Base-by-base conservation (phyloP, 2,797 vertebrate species). In the Danio tinwini region DNA sequence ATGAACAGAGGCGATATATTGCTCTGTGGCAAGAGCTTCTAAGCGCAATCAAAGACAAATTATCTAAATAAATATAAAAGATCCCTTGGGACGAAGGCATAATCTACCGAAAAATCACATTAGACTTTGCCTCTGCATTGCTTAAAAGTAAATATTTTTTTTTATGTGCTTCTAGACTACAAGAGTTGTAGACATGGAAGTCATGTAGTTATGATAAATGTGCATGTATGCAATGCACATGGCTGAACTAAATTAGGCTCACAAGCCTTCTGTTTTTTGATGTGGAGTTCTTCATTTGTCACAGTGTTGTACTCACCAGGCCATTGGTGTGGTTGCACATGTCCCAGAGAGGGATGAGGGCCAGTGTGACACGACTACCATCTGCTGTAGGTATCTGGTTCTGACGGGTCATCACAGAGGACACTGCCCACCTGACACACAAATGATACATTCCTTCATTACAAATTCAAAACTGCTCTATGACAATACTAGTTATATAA, bases 241-340 rank as follows among this genome's bases (percentile, higher is more conserved):
- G 49, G 45, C 16, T 52, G 10, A 39, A 53, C 37, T 45, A 5
- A 58, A 58, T 13, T 21, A 40, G 17, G 21, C 45, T 12, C 69
- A 44, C 72, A 58, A 56, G 11, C 21, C 21, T 39, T 11, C 7
- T 37, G 13, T 9, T 55, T 29, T 21, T 58, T 6, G 10, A 37
- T 50, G 9, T 16, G 5, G 9, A 13, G 10, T 67, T 71, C 39
- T 37, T 58, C 17, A 19, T 29, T 0, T 55, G 11, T 5, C 44
- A 52, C 9, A 39, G 56, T 1, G 52, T 1, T 16, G 21, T 0
- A 68, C 88, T 94, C 91, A 99, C 98, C 96, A 99, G 93, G 86
- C 97, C 97, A 7, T 96, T 98, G 82, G 96, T 98, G 91, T 99
- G 98, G 90, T 99, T 99, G 85, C 98, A 98, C 98, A 99, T 98